Percentiles rank a stretch among this genome's conserved stretches.
Evolutionary conservation across 2,797 vertebrate species (phyloP).

Genomic region (Podarcis lilfordi): DNA sequence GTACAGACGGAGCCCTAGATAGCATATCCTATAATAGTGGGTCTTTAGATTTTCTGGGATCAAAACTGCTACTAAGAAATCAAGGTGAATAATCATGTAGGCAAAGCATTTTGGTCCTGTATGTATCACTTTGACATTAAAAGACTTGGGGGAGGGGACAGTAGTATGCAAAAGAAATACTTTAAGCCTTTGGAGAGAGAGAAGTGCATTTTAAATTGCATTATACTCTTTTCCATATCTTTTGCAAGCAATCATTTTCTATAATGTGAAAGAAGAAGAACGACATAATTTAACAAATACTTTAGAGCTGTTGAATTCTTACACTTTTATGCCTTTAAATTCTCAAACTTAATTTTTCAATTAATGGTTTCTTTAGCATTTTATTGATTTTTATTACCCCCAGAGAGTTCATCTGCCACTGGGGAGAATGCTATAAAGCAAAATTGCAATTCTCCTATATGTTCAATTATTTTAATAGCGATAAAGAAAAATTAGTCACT

Average conservation of each 20-base stretch:
- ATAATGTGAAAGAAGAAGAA: background rate
- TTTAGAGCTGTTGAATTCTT: background rate
- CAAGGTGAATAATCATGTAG: background rate
- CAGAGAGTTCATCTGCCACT: background rate
- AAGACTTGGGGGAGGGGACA: background rate
- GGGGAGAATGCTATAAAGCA: background rate
- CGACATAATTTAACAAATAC: background rate
- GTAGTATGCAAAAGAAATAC: background rate
- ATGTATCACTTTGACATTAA: background rate
- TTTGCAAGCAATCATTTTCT: background rate
- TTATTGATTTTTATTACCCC: constrained; percentile 27
- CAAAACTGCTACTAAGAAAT: background rate
- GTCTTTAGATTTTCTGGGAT: background rate
- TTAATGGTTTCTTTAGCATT: constrained; percentile 20
- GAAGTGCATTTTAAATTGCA: background rate
- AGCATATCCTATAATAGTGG: background rate
- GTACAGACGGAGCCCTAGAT: background rate
- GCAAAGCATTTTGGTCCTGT: background rate
- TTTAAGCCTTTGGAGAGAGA: background rate
- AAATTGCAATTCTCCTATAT: background rate
- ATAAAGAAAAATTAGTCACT: background rate
- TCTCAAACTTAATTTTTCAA: constrained; percentile 20
- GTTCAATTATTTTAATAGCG: background rate
- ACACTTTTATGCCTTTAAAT: constrained; percentile 6
- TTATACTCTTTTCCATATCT: background rate